Base-by-base conservation (phyloP, 2,113 vertebrate species). In the Raja brachyura region DNA sequence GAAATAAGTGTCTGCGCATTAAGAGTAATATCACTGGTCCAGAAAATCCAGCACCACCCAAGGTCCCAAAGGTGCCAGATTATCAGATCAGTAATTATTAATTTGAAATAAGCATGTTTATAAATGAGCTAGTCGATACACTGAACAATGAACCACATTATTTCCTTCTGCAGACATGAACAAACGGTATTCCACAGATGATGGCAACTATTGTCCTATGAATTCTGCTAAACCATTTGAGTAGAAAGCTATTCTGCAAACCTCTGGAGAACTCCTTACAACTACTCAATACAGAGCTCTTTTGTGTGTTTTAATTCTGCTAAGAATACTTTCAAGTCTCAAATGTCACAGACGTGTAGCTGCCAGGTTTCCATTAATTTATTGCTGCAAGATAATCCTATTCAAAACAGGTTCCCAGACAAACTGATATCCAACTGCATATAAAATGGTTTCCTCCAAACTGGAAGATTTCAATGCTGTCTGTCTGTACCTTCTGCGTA, bases 221-320 rank as follows among this genome's bases (percentile, higher is more conserved):
- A 70, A 70, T 59, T 61, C 81, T 61, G 28, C 31, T 90, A 63
- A 33, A 39, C 18, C 54, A 22, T 92, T 77, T 16, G 20, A 92
- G 70, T 18, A 92, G 13, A 18, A 48, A 92, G 33, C 20, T 73
- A 39, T 39, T 74, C 90, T 54, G 22, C 33, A 73, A 73, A 20
- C 33, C 39, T 25, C 39, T 92, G 90, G 68, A 73, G 33, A 92
- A 92, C 73, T 73, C 39, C 68, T 92, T 74, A 13, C 63, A 61
- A 48, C 70, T 68, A 73, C 68, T 33, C 68, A 92, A n/a, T 13
- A 70, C 88, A 48, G 63, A 66, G 31, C 31, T 70, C 33, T 25
- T 86, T 59, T 85, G 25, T 86, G 79, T 83, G 59, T 63, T 66
- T 86, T 31, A 86, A n/a, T 63, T 86, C 31, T 73, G 88, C 88